Base-by-base conservation (phyloP, 2,888 invertebrate species). In the Xanthostigma xanthostigma region DNA sequence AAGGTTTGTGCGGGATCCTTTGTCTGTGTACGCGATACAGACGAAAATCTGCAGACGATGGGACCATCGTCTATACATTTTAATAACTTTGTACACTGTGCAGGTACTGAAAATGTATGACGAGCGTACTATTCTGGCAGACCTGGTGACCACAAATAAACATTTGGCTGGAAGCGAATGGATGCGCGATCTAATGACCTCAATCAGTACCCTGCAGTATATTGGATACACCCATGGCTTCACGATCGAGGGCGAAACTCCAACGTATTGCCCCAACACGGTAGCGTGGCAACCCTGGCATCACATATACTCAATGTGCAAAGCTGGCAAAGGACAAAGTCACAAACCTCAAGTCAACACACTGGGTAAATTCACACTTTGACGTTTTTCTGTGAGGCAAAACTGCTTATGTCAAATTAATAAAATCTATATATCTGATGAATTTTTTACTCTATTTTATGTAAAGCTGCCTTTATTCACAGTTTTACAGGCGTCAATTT, bases 201-300 rank as follows among this genome's bases (percentile, higher is more conserved):
- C 64, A 41, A 49, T 70, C 17, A 58, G 60, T 49, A 67, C 62
- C 50, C 55, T 71, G 39, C 61, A 64, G 46, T 65, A 70, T 50
- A 57, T 66, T 36, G 66, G 68, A 4, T 60, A 59, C 9, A 53
- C 52, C 10, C 54, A 58, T 45, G 62, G 61, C 33, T 64, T 68
- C 54, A 56, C 60, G 12, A 57, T 64, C 12, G 66, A 66, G 52
- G 59, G 57, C 33, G 60, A 59, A 39, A 56, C 58, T 17, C 40
- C 54, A 2, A 56, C 56, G 46, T 69, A 61, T 48, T 41, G 51
- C 27, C 66, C 69, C 49, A 62, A 57, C 43, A 62, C 61, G 2
- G 56, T 50, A 2, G 53, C 58, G 5, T 72, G 72, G 71, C 61
- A 62, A 45, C 70, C 70, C 1, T 72, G 70, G 70, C 62, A 67